A percentile compares a stretch with the other conserved stretches of the same genome.
Conservation (phyloP, 2,797 vertebrate genomes). For the Falco peregrinus region DNA sequence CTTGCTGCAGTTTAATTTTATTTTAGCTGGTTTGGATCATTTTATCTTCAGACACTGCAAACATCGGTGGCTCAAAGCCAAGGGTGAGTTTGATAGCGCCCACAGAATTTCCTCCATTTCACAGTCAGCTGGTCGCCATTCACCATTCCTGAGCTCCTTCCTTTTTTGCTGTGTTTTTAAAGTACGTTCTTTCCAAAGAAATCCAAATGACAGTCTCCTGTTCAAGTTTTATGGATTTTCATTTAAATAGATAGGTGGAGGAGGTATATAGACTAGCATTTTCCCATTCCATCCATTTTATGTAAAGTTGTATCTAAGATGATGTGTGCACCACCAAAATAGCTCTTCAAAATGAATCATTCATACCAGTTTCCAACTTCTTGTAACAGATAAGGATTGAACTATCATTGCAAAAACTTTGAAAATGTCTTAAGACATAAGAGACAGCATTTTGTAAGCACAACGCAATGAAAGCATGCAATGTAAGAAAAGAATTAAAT, state of each 20-base stretch:
- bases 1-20: not conserved
- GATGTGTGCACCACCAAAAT: conserved; percentile 25
- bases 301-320: not conserved
- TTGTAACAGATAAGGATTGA: not conserved
- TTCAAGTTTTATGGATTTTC: conserved; percentile 1
- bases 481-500: not conserved
- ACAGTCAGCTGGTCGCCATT: not conserved
- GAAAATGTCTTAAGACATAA: not conserved
- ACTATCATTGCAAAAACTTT: not conserved
- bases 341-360: conserved; percentile 55
- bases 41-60: not conserved
- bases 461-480: not conserved
- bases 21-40: not conserved
- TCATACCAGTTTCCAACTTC: not conserved
- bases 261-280: conserved; percentile 45
- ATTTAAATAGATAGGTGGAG: conserved; percentile 38
- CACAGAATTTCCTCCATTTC: not conserved
- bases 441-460: not conserved
- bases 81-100: not conserved
- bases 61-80: not conserved
- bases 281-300: conserved; percentile 7
- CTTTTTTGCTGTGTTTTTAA: not conserved
- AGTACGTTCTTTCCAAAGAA: not conserved
- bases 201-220: not conserved
- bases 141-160: not conserved